Percentiles rank a stretch among this genome's conserved stretches.
Conservation (phyloP, 1,140 invertebrate species). For the Hyphantria cunea region DNA sequence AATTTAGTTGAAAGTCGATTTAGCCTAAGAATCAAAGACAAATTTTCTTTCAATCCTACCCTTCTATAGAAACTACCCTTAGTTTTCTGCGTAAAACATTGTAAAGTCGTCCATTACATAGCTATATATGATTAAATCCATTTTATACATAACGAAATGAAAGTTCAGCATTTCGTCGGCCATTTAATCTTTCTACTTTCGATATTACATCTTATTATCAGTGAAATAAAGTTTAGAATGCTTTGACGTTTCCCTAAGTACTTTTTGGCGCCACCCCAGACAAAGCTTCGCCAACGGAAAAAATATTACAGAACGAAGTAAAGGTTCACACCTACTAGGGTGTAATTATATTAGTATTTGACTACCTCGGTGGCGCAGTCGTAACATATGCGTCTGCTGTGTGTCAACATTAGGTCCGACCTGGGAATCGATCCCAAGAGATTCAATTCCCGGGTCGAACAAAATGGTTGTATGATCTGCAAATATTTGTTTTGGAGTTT, state of each 20-base stretch:
- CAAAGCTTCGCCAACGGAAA: constrained; percentile 61
- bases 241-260: not conserved
- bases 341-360: too few relatives aligned
- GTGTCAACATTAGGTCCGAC: too few relatives aligned
- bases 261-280: constrained; percentile 68
- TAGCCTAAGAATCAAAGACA: too few relatives aligned
- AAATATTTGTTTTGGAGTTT: too few relatives aligned
- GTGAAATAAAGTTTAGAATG: not conserved
- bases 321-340: too few relatives aligned
- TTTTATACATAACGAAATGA: constrained; percentile 1
- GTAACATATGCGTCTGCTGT: too few relatives aligned
- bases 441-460: too few relatives aligned
- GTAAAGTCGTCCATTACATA: not conserved
- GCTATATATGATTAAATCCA: not conserved
- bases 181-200: not conserved
- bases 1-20: too few relatives aligned
- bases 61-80: not conserved
- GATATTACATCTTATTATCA: not conserved
- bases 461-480: too few relatives aligned
- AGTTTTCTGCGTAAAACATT: not conserved
- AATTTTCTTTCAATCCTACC: too few relatives aligned
- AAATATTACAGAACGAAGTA: constrained; percentile 43
- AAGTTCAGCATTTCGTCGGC: constrained; percentile 1
- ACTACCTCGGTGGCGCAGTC: too few relatives aligned
- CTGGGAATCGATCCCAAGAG: too few relatives aligned